phyloP scores from a whole-genome alignment of 1,140 invertebrate species.

The Bombus confusus region DNA sequence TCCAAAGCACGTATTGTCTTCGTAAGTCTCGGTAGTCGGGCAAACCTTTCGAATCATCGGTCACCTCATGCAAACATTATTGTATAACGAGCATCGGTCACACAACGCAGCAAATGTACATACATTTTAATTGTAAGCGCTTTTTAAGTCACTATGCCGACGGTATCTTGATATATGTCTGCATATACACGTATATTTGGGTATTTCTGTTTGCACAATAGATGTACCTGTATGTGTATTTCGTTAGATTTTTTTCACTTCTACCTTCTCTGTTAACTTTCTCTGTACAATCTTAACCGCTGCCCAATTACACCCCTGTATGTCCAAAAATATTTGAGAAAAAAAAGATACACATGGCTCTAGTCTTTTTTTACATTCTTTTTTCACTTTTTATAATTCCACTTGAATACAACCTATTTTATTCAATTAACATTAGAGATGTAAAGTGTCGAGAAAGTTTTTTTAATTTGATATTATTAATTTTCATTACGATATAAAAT shows the following conservation, averaged over 20 bases:
- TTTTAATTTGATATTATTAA: neutral
- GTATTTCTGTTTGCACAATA: slow-evolving; percentile 5
- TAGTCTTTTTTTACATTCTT: slow-evolving; percentile 6
- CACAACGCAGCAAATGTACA: slow-evolving; percentile 30
- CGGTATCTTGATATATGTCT: slow-evolving; percentile 38
- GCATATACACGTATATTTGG: neutral
- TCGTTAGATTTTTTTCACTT: neutral
- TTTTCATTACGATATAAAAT: neutral
- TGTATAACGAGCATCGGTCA: slow-evolving; percentile 5
- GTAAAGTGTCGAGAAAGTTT: slow-evolving; percentile 49
- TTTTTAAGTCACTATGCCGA: slow-evolving; percentile 64
- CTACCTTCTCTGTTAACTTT: neutral
- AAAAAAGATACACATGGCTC: slow-evolving; percentile 1
- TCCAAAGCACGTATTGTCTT: slow-evolving; percentile 49
- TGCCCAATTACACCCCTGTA: slow-evolving; percentile 60
- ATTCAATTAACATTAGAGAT: slow-evolving; percentile 30
- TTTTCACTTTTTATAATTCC: neutral
- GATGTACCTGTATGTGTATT: neutral
- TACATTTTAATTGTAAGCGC: slow-evolving; percentile 47
- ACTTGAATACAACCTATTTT: neutral
- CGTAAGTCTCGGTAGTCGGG: slow-evolving; percentile 14
- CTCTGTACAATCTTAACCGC: slow-evolving; percentile 41
- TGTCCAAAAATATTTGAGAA: slow-evolving; percentile 40
- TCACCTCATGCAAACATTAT: slow-evolving; percentile 17
- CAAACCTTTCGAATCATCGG: slow-evolving; percentile 6